A percentile compares a stretch with the other conserved stretches of the same genome.
These are phyloP conservation scores for Caranx melampygus DNA, from an alignment of 2,113 vertebrate species.

Conservation along the genomic window DNA sequence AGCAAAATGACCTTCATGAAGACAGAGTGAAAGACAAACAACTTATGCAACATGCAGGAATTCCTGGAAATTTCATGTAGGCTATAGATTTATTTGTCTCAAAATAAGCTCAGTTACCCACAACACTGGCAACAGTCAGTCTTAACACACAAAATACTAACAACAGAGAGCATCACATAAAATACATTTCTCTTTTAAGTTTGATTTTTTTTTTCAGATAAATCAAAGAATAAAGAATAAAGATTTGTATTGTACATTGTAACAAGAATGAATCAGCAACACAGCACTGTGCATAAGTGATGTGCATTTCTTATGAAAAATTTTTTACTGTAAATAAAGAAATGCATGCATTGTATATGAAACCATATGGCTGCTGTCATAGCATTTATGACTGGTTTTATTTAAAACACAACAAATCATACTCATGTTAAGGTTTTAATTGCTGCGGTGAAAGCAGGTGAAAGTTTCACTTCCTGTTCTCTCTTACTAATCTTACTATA, in stretches of 20 bases:
- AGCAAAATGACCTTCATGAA: constrained; percentile 3
- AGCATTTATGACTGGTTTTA: background rate
- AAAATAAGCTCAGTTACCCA: too few relatives aligned
- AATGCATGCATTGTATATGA: background rate
- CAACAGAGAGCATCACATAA: too few relatives aligned
- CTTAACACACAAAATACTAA: too few relatives aligned
- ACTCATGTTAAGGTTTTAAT: background rate
- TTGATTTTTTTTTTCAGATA: too few relatives aligned
- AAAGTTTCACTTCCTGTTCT: constrained; percentile 5
- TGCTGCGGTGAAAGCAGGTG: constrained; percentile 11
- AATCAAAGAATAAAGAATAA: too few relatives aligned
- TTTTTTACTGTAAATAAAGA: too few relatives aligned
- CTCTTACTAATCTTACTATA: background rate
- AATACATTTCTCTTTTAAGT: too few relatives aligned
- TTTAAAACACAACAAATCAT: background rate
- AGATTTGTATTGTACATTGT: too few relatives aligned
- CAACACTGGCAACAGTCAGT: too few relatives aligned
- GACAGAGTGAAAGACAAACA: background rate
- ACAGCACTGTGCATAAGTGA: too few relatives aligned
- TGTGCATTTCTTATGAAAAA: too few relatives aligned
- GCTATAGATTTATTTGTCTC: constrained; percentile 5
- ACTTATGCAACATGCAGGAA: background rate
- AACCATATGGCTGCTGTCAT: background rate
- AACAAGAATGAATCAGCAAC: too few relatives aligned
- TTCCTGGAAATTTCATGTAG: background rate